phyloP scores from a whole-genome alignment of 1,140 invertebrate species.

The Lepidurus packardi region DNA sequence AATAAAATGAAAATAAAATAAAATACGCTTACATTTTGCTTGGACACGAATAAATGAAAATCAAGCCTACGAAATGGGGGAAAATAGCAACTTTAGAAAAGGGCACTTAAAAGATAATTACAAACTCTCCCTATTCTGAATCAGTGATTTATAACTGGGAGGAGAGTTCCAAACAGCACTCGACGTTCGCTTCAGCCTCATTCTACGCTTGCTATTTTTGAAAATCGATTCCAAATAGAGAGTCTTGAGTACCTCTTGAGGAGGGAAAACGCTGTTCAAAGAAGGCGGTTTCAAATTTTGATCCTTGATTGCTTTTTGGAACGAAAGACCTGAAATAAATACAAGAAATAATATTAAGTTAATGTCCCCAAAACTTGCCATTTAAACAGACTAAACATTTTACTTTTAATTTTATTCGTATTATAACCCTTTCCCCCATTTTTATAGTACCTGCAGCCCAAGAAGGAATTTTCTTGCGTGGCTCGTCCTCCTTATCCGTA shows the following conservation, averaged over 20 bases:
- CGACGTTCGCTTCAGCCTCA: slow-evolving; percentile 31
- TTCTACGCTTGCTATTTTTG: background rate
- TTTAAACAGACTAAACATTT: background rate
- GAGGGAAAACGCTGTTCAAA: slow-evolving; percentile 29
- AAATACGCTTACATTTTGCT: no score
- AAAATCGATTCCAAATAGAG: slow-evolving; percentile 7
- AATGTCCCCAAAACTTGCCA: background rate
- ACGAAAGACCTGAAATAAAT: slow-evolving; percentile 7
- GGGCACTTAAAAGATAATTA: background rate
- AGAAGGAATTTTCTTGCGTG: slow-evolving; percentile 38
- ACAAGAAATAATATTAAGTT: slow-evolving; percentile 2
- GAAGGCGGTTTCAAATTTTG: slow-evolving; percentile 25
- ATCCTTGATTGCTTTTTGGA: background rate
- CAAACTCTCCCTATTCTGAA: background rate
- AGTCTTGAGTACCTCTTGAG: slow-evolving; percentile 20
- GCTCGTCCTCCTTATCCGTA: slow-evolving; percentile 38
- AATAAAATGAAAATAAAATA: no score
- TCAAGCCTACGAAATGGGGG: no score
- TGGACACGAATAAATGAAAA: no score
- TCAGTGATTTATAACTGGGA: slow-evolving; percentile 15
- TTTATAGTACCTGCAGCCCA: slow-evolving; percentile 37
- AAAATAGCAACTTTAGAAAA: no score
- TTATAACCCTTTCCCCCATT: background rate
- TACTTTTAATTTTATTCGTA: slow-evolving; percentile 1
- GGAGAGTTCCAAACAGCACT: slow-evolving; percentile 35